Evolutionary conservation across 2,113 vertebrate genomes (phyloP).

Genomic region (Tretioscincus oriximinensis): DNA sequence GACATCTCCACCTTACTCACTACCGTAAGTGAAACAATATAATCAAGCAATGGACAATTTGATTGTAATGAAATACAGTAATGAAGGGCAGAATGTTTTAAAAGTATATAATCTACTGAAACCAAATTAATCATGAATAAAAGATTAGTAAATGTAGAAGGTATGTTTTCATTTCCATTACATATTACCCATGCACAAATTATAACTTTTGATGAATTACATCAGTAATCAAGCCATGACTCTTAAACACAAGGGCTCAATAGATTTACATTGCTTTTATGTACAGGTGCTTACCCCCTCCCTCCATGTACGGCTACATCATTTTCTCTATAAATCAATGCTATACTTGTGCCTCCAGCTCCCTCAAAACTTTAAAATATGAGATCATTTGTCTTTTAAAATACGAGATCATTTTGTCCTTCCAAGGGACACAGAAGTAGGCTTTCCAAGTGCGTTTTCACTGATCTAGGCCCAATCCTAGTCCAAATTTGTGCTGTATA

Average conservation of each 20-base stretch:
- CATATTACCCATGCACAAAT: slow-evolving; percentile 47
- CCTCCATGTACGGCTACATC: slow-evolving; percentile 30
- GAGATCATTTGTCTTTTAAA: background rate
- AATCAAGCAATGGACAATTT: background rate
- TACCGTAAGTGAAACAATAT: background rate
- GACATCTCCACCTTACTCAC: background rate
- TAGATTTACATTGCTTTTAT: slow-evolving; percentile 59
- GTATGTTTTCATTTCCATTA: slow-evolving; percentile 59
- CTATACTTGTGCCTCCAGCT: slow-evolving; percentile 23
- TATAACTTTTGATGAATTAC: slow-evolving; percentile 57
- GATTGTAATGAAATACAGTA: background rate
- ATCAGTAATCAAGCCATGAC: slow-evolving; percentile 49
- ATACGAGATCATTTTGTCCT: slow-evolving; percentile 2
- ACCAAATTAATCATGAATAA: slow-evolving; percentile 45
- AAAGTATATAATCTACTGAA: background rate
- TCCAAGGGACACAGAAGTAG: slow-evolving; percentile 6
- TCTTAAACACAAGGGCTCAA: slow-evolving; percentile 48
- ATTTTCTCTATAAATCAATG: slow-evolving; percentile 45
- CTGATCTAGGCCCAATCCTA: background rate
- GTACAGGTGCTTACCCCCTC: slow-evolving; percentile 35
- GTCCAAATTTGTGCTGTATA: no score
- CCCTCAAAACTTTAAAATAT: background rate
- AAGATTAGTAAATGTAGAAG: slow-evolving; percentile 47
- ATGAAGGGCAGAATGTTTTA: slow-evolving; percentile 2
- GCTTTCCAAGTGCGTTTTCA: background rate